Conservation (phyloP, 2,888 invertebrate genomes). For the Chironomus riparius region DNA sequence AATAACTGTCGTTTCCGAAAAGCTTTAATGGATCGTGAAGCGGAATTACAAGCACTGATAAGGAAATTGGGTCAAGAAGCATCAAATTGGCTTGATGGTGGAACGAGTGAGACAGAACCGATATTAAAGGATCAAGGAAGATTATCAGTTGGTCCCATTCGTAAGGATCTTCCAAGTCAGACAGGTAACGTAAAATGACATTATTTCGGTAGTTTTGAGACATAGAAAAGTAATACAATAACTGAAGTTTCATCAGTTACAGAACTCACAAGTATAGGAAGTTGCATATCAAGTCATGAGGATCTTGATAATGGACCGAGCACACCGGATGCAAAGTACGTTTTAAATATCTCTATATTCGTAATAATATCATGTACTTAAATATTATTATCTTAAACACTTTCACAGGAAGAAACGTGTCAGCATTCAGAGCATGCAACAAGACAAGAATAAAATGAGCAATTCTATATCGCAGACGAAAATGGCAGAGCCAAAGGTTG, state of each 20-base stretch:
- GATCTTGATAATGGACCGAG: conserved; percentile 43
- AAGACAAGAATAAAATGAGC: conserved; percentile 33
- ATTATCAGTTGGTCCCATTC: conserved; percentile 39
- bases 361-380: no score
- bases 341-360: conserved; percentile 28
- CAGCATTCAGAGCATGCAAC: conserved; percentile 28
- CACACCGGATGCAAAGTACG: conserved; percentile 37
- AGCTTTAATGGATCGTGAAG: conserved; percentile 74
- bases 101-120: conserved; percentile 36
- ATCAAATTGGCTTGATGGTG: conserved; percentile 42
- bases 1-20: conserved; percentile 77
- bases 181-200: conserved; percentile 35
- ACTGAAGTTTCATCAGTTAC: conserved; percentile 33
- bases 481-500: conserved; percentile 31
- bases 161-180: conserved; percentile 42
- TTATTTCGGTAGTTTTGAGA: not conserved
- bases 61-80: conserved; percentile 42
- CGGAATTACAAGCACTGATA: conserved; percentile 56
- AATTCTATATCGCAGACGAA: conserved; percentile 16
- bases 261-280: conserved; percentile 63
- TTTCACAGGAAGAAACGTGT: not conserved
- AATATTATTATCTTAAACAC: no score
- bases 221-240: not conserved
- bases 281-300: conserved; percentile 56
- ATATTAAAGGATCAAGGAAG: conserved; percentile 36